These are phyloP conservation scores for Leucania comma DNA, from an alignment of 2,888 invertebrate species.

Conservation along the genomic window DNA sequence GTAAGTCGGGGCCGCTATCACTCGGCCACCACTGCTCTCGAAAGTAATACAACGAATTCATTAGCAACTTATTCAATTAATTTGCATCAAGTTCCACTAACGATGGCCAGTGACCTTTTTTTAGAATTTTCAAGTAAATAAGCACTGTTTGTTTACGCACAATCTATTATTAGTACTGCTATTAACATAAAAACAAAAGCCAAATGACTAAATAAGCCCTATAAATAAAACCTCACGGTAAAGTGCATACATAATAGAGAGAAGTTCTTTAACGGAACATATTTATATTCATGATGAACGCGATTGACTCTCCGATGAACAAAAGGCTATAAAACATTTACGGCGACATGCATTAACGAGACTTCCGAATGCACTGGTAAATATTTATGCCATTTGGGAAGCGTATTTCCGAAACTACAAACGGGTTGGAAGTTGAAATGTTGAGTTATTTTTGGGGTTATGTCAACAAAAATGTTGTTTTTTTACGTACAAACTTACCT, in stretches of 20 bases:
- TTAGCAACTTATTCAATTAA: slow-evolving; percentile 12
- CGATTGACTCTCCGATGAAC: slow-evolving; percentile 63
- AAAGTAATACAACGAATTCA: background rate
- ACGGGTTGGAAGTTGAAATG: slow-evolving; percentile 10
- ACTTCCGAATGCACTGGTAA: slow-evolving; percentile 73
- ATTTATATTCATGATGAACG: slow-evolving; percentile 63
- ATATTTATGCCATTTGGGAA: slow-evolving; percentile 71
- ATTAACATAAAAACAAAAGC: slow-evolving; percentile 21
- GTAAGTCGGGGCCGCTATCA: too few species aligned
- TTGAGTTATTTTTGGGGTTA: background rate
- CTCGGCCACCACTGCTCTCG: too few species aligned
- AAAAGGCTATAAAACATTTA: slow-evolving; percentile 76
- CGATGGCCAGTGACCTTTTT: background rate
- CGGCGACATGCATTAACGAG: slow-evolving; percentile 75
- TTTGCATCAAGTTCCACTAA: background rate
- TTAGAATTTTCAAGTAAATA: background rate
- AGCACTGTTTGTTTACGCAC: background rate
- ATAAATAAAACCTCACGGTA: slow-evolving; percentile 16
- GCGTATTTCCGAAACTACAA: slow-evolving; percentile 52
- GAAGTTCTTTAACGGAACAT: slow-evolving; percentile 34
- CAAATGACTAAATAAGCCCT: background rate
- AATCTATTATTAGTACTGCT: background rate
- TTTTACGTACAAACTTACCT: too few species aligned
- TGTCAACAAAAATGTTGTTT: too few species aligned
- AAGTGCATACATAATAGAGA: slow-evolving; percentile 29